A percentile compares a stretch with the other conserved stretches of the same genome.
Evolutionary conservation across 2,113 vertebrate genomes (phyloP).

Genomic region (Cyrtonyx montezumae): DNA sequence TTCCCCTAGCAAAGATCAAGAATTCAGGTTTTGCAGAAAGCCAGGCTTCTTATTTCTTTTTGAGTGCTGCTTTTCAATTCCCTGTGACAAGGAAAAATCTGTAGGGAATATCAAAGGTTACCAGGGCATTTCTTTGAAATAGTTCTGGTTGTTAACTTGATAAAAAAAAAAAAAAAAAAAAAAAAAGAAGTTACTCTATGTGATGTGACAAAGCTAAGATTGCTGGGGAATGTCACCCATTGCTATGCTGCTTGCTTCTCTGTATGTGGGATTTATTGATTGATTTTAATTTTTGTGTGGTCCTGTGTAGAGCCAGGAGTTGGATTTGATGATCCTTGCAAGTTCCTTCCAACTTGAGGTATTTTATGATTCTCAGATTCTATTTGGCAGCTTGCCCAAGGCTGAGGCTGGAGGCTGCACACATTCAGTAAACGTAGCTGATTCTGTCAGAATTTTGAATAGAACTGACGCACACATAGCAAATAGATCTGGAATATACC

Average conservation of each 20-base stretch:
- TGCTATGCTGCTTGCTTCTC: neutral
- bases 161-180: neutral
- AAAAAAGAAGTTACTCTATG: neutral
- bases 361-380: neutral
- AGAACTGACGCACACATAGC: neutral
- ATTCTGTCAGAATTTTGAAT: neutral
- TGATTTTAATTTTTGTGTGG: neutral
- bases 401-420: neutral
- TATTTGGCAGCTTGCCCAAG: neutral
- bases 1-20: constrained; percentile 5
- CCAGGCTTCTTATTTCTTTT: neutral
- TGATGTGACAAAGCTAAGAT: neutral
- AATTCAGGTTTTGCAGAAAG: neutral
- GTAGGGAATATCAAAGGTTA: constrained; percentile 15
- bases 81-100: constrained; percentile 12
- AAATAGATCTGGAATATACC: neutral
- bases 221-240: neutral
- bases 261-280: fast-evolving
- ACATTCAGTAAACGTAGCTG: neutral
- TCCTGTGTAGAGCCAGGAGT: neutral
- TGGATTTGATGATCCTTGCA: neutral
- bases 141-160: neutral
- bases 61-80: neutral
- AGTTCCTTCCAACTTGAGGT: neutral
- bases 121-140: neutral